These are phyloP conservation scores for Gila orcuttii DNA, from an alignment of 2,113 vertebrate genomes.

Conservation along the genomic window DNA sequence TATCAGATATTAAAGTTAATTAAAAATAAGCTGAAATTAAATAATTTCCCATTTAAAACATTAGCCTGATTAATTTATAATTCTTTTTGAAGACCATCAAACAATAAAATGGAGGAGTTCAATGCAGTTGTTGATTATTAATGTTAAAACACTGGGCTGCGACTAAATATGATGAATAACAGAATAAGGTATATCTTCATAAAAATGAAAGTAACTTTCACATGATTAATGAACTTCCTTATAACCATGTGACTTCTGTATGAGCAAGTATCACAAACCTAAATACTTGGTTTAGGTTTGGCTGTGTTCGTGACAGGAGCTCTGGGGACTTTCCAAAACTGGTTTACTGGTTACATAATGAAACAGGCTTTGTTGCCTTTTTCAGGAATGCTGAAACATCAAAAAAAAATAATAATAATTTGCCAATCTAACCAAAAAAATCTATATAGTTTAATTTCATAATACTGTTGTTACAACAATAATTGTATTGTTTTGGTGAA, in stretches of 20 bases:
- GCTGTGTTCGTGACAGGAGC: not conserved
- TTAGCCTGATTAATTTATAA: too few species aligned
- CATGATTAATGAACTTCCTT: not conserved
- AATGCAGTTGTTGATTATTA: too few species aligned
- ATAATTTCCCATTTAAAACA: not conserved
- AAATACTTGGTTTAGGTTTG: not conserved
- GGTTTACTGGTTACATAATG: not conserved
- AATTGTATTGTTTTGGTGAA: not conserved
- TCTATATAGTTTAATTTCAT: not conserved
- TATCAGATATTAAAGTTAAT: not conserved
- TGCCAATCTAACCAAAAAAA: not conserved
- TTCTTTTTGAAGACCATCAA: not conserved
- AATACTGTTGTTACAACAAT: not conserved
- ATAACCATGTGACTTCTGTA: not conserved
- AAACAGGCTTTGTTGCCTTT: not conserved
- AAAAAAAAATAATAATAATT: not conserved
- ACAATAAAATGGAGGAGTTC: too few species aligned
- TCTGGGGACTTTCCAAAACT: conserved; percentile 19
- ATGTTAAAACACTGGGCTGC: not conserved
- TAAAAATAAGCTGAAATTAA: not conserved
- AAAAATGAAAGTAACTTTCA: not conserved
- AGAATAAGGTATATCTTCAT: not conserved
- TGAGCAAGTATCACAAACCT: not conserved
- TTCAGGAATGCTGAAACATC: too few species aligned
- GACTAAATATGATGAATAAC: not conserved